A percentile compares a stretch with the other conserved stretches of the same genome.
phyloP scores from a whole-genome alignment of 2,888 invertebrate genomes.

The Machimus rusticus region DNA sequence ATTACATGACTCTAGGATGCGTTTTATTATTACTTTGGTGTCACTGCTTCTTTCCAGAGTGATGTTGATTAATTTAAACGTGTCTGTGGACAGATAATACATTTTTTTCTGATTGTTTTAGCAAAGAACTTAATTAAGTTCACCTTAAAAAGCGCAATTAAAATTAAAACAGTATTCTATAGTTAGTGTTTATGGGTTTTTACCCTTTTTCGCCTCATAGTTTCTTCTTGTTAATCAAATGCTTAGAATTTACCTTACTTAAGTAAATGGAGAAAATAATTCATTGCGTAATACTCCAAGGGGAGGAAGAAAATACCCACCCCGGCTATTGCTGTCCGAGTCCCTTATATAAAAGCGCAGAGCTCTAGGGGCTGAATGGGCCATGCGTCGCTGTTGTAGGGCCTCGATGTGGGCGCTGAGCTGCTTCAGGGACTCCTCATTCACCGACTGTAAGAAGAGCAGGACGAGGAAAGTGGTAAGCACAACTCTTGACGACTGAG shows the following conservation, averaged over 20 bases:
- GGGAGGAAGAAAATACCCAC: background rate
- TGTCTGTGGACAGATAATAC: conserved; percentile 62
- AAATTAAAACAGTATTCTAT: no score
- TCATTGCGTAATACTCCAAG: background rate
- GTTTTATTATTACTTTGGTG: conserved; percentile 75
- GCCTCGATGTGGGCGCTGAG: conserved; percentile 85
- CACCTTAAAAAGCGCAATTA: no score
- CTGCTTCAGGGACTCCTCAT: conserved; percentile 89
- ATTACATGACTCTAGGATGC: conserved; percentile 79
- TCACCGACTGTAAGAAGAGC: conserved; percentile 70
- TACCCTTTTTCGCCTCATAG: no score
- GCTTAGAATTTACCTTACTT: no score
- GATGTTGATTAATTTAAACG: conserved; percentile 78
- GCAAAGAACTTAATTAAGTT: no score
- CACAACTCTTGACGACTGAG: background rate
- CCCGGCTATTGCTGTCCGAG: conserved; percentile 43
- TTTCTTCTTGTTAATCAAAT: no score
- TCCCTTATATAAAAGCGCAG: conserved; percentile 81
- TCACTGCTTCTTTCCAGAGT: conserved; percentile 71
- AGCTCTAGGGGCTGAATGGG: conserved; percentile 67
- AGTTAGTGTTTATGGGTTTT: no score
- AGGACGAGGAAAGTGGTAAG: background rate
- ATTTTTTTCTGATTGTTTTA: background rate
- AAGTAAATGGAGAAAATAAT: no score
- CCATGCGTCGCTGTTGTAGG: conserved; percentile 69